Conservation (phyloP, 2,113 vertebrate genomes). For the Trogon surrucura region DNA sequence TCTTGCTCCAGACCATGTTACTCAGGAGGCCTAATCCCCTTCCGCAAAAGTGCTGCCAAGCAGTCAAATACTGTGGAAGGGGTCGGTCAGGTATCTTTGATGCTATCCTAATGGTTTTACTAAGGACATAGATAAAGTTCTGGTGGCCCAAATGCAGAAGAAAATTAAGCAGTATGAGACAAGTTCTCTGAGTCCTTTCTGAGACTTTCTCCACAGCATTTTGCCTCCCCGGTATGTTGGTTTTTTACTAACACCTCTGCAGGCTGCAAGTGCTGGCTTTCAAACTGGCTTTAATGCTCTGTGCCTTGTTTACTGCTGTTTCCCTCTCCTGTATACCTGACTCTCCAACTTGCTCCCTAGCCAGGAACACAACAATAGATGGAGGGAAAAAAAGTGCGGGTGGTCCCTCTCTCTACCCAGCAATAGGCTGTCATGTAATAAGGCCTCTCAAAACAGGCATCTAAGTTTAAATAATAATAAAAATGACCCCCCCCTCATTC, state of each 20-base stretch:
- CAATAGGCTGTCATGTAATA: background rate
- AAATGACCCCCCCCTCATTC: background rate
- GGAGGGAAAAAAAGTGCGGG: background rate
- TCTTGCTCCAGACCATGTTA: background rate
- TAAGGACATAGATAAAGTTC: background rate
- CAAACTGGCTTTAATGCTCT: background rate
- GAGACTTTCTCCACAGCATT: background rate
- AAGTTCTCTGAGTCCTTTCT: background rate
- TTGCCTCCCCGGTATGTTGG: background rate
- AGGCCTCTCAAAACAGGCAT: background rate
- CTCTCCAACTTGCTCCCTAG: background rate
- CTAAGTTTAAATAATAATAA: background rate
- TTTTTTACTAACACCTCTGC: background rate
- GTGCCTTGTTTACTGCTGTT: background rate
- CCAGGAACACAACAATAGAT: background rate
- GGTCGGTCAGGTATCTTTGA: background rate
- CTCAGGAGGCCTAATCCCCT: background rate
- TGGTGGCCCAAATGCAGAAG: background rate
- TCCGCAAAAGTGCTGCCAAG: background rate
- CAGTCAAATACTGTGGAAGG: background rate
- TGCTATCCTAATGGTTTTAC: background rate
- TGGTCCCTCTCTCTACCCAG: background rate
- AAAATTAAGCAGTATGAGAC: background rate
- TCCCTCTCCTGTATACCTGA: background rate
- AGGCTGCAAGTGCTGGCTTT: background rate